Evolutionary conservation across 1,140 invertebrate genomes (phyloP).

Genomic region (Rhyacophila brunnea): DNA sequence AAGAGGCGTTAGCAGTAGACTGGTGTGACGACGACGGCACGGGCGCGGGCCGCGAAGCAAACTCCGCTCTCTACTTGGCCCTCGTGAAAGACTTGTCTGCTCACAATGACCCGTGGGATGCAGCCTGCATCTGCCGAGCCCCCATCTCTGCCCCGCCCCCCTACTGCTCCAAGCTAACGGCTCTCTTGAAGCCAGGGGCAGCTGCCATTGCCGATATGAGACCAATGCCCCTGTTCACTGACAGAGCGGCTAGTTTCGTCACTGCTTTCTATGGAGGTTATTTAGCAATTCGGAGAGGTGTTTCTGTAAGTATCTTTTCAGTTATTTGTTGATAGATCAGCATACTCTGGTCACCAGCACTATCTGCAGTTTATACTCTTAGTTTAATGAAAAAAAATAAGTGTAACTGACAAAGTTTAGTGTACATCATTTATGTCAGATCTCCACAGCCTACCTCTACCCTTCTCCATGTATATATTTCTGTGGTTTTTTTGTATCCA

Average conservation of each 20-base stretch:
- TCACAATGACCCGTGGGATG: conserved; percentile 20
- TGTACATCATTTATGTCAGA: no score
- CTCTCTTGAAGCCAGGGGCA: neutral
- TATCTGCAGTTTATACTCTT: no score
- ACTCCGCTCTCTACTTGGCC: conserved; percentile 14
- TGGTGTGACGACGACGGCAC: conserved; percentile 28
- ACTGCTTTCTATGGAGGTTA: conserved; percentile 25
- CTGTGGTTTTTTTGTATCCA: no score
- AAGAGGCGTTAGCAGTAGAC: conserved; percentile 27
- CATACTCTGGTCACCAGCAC: no score
- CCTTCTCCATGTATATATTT: no score
- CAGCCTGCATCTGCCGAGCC: conserved; percentile 18
- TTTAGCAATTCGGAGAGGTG: conserved; percentile 10
- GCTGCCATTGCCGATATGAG: conserved; percentile 14
- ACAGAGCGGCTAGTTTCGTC: conserved; percentile 12
- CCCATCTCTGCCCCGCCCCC: conserved; percentile 4
- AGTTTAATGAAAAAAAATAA: no score
- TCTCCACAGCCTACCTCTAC: no score
- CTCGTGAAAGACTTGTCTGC: conserved; percentile 11
- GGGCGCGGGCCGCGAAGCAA: conserved; percentile 6
- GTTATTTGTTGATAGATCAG: neutral
- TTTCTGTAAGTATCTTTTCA: conserved; percentile 18
- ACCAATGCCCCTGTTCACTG: conserved; percentile 15
- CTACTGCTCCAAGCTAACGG: neutral
- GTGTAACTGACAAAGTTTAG: no score